phyloP scores from a whole-genome alignment of 2,888 invertebrate genomes.

The Himalopsyche kuldschensis region DNA sequence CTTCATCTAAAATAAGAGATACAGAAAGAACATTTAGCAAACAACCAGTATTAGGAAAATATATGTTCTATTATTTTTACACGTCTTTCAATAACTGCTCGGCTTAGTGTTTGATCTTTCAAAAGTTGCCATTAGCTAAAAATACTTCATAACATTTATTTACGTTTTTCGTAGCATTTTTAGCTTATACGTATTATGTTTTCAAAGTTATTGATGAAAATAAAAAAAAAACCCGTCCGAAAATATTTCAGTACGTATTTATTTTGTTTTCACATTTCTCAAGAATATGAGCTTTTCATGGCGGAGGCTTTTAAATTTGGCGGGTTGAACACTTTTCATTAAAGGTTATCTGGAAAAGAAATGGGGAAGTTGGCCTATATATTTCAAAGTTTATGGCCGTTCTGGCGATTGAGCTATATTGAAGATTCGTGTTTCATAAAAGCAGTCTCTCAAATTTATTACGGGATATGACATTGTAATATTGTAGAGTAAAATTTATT shows the following conservation, averaged over 20 bases:
- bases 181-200: neutral
- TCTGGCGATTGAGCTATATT: neutral
- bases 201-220: neutral
- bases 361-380: neutral
- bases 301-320: neutral
- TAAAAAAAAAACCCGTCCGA: neutral
- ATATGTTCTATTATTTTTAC: too few relatives aligned
- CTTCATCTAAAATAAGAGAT: too few relatives aligned
- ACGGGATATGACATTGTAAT: neutral
- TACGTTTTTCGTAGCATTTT: neutral
- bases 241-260: neutral
- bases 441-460: neutral
- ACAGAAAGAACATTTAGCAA: too few relatives aligned
- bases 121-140: too few relatives aligned
- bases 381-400: conserved; percentile 8
- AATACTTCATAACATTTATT: too few relatives aligned
- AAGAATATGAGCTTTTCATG: neutral
- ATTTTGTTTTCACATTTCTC: neutral
- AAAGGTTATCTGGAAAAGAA: neutral
- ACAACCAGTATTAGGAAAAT: too few relatives aligned
- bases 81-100: too few relatives aligned
- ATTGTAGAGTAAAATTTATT: neutral
- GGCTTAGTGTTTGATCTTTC: too few relatives aligned
- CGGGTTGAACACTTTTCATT: neutral
- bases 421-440: conserved; percentile 14